phyloP scores from a whole-genome alignment of 2,797 vertebrate genomes.

The Semotilus atromaculatus region DNA sequence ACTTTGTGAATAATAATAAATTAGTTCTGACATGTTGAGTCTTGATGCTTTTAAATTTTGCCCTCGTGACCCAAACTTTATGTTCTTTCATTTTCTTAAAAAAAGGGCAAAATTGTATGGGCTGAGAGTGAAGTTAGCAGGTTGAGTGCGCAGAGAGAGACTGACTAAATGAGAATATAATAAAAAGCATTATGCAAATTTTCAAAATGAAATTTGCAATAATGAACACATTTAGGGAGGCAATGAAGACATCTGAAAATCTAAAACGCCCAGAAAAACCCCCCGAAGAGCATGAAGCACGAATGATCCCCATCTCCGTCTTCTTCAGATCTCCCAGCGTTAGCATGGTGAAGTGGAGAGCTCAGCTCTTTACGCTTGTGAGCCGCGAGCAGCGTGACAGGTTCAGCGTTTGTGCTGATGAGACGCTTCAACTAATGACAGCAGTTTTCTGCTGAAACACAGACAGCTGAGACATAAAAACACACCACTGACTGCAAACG shows the following conservation, averaged over 20 bases:
- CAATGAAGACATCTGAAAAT: neutral
- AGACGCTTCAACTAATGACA: conserved; percentile 13
- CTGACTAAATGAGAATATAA: neutral
- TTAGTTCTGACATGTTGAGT: neutral
- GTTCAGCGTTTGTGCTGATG: conserved; percentile 29
- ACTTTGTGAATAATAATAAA: neutral
- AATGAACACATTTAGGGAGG: conserved; percentile 1
- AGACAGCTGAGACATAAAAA: neutral
- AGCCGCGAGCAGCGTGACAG: neutral
- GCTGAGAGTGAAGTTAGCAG: neutral
- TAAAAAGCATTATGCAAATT: neutral
- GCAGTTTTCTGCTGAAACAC: conserved; percentile 22
- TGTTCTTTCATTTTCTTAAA: neutral
- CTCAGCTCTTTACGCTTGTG: conserved; percentile 35
- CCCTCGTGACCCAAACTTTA: neutral
- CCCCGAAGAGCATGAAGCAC: neutral
- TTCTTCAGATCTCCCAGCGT: conserved; percentile 1
- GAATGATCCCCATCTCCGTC: neutral
- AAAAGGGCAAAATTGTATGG: conserved; percentile 2
- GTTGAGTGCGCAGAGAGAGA: too few species aligned
- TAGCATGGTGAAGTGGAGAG: conserved; percentile 3
- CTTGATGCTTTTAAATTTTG: neutral
- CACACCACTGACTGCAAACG: neutral
- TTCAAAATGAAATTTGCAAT: neutral
- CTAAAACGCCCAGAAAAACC: neutral